phyloP scores from a whole-genome alignment of 2,888 invertebrate species.

The Idaea straminata region DNA sequence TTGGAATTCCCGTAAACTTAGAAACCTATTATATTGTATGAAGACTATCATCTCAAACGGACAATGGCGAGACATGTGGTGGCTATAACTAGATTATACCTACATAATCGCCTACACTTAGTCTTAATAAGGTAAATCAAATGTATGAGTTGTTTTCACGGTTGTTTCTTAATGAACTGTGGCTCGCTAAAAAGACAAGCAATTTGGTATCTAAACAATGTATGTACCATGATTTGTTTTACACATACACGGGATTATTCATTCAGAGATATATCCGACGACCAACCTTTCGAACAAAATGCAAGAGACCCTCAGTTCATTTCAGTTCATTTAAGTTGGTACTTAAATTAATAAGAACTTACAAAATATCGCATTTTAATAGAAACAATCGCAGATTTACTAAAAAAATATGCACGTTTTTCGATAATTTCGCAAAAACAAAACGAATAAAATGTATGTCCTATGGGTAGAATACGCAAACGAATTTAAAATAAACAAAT shows the following conservation, averaged over 20 bases:
- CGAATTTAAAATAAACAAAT: no score
- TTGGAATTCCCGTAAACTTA: conserved; percentile 25
- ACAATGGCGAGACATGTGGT: conserved; percentile 16
- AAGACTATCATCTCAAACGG: conserved; percentile 20
- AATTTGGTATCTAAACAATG: neutral
- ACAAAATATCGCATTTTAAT: no score
- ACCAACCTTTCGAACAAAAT: neutral
- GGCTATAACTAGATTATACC: neutral
- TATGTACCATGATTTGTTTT: neutral
- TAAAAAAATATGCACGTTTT: no score
- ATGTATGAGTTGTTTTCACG: conserved; percentile 10
- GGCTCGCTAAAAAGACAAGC: neutral
- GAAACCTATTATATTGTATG: conserved; percentile 22
- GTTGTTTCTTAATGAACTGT: neutral
- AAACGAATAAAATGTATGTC: no score
- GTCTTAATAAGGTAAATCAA: conserved; percentile 19
- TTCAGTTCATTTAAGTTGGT: no score
- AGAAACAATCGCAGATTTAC: no score
- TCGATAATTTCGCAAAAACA: no score
- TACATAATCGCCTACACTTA: conserved; percentile 22
- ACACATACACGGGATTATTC: neutral
- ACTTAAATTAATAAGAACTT: no score
- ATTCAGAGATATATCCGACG: neutral
- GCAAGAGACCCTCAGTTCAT: neutral
- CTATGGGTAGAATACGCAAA: no score